phyloP scores from a whole-genome alignment of 2,888 invertebrate species.

The Corythucha ciliata region DNA sequence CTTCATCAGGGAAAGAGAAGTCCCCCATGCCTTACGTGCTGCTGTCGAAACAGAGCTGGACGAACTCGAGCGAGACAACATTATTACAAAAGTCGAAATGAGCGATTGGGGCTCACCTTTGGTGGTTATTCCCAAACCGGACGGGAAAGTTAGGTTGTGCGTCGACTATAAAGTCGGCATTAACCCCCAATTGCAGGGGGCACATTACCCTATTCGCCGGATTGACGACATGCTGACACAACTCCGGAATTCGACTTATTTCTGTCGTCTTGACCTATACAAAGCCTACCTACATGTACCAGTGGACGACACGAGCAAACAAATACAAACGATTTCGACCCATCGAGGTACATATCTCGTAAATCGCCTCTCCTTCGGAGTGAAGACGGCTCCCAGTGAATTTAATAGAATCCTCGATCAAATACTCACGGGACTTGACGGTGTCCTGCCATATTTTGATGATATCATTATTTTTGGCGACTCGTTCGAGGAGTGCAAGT shows the following conservation, averaged over 20 bases:
- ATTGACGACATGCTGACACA: constrained; percentile 26
- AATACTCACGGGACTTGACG: background rate
- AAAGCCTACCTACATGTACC: constrained; percentile 30
- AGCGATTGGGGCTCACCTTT: no score
- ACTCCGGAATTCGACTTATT: constrained; percentile 24
- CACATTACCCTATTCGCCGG: constrained; percentile 30
- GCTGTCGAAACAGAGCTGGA: no score
- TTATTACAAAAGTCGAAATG: no score
- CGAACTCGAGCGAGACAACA: no score
- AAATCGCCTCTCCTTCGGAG: constrained; percentile 13
- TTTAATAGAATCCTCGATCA: background rate
- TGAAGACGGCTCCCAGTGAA: constrained; percentile 17
- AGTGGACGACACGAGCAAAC: constrained; percentile 24
- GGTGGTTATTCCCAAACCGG: no score
- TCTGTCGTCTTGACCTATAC: constrained; percentile 29
- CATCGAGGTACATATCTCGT: constrained; percentile 3
- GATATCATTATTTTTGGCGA: background rate
- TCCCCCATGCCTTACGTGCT: no score
- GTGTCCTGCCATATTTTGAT: background rate
- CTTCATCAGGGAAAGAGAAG: no score
- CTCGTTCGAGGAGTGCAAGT: constrained; percentile 3
- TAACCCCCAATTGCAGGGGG: no score
- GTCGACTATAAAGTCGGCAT: no score
- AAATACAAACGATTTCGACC: background rate
- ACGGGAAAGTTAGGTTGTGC: no score